Conservation (phyloP, 2,888 invertebrate genomes). For the Drosophila silvestris region DNA sequence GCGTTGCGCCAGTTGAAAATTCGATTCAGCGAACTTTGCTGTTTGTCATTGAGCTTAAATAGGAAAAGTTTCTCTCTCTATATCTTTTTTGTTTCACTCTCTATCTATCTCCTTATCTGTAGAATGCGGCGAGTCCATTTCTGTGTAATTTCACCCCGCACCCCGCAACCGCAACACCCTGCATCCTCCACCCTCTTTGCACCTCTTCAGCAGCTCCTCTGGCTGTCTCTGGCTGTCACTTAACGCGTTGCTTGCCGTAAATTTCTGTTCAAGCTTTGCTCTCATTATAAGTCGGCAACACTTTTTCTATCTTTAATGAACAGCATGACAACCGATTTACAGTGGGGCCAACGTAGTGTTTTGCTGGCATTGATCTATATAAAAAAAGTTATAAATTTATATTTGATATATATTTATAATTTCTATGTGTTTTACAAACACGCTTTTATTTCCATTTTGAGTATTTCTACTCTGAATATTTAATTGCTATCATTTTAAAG, state of each 20-base stretch:
- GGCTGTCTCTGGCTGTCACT: slow-evolving; percentile 44
- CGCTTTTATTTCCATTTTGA: no score
- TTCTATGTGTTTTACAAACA: no score
- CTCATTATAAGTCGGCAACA: slow-evolving; percentile 77
- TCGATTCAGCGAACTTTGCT: slow-evolving; percentile 52
- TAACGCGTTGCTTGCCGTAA: slow-evolving; percentile 56
- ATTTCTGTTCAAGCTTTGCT: slow-evolving; percentile 63
- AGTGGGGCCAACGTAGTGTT: slow-evolving; percentile 19
- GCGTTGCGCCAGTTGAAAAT: slow-evolving; percentile 27
- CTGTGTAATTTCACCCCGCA: background rate
- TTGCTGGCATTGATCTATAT: background rate
- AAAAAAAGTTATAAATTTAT: background rate
- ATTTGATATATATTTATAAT: background rate
- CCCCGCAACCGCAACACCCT: background rate
- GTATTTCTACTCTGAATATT: no score
- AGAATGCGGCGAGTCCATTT: slow-evolving; percentile 28
- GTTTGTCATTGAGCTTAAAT: slow-evolving; percentile 62
- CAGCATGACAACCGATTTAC: slow-evolving; percentile 28
- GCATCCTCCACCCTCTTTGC: background rate
- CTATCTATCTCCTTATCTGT: background rate
- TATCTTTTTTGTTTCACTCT: background rate
- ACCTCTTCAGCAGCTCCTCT: background rate
- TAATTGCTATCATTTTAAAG: no score
- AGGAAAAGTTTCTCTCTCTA: slow-evolving; percentile 41
- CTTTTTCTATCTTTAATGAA: slow-evolving; percentile 62